Conservation (phyloP, 2,113 vertebrate species). For the Zootoca vivipara region DNA sequence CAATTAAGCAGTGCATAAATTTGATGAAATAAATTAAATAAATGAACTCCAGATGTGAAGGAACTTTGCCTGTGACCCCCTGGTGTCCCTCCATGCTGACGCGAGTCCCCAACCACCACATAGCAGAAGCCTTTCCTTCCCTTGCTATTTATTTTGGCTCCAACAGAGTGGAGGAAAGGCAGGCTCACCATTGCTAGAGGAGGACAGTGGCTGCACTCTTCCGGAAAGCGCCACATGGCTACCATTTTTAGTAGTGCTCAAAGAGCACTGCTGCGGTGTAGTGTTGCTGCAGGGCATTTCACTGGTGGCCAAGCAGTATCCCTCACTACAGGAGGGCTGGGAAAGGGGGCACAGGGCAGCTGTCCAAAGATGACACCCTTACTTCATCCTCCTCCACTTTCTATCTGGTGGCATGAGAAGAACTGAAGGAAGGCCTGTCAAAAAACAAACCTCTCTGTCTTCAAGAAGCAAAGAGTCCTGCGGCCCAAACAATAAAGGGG, state of each 20-base stretch:
- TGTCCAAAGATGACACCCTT: background rate
- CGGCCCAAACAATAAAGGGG: accelerated
- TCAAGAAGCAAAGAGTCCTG: background rate
- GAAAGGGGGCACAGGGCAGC: background rate
- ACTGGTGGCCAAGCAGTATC: background rate
- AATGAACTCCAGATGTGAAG: no score
- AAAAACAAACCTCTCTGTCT: background rate
- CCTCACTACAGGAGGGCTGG: background rate
- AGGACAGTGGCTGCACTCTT: no score
- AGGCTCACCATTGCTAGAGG: no score
- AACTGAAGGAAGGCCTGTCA: background rate
- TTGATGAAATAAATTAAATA: no score
- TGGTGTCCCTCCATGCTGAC: no score
- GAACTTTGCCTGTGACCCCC: no score
- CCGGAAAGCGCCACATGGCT: no score
- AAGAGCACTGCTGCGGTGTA: no score
- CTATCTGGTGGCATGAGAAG: background rate
- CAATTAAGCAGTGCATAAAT: no score
- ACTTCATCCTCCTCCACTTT: background rate
- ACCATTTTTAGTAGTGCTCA: no score
- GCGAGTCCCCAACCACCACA: no score
- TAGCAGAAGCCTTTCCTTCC: background rate
- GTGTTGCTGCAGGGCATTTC: no score
- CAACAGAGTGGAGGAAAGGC: background rate
- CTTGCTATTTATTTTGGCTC: background rate